Evolutionary conservation across 2,888 invertebrate species (phyloP), one percentile per base, ranked within the genome.

Genomic region (Margaritifera margaritifera): DNA sequence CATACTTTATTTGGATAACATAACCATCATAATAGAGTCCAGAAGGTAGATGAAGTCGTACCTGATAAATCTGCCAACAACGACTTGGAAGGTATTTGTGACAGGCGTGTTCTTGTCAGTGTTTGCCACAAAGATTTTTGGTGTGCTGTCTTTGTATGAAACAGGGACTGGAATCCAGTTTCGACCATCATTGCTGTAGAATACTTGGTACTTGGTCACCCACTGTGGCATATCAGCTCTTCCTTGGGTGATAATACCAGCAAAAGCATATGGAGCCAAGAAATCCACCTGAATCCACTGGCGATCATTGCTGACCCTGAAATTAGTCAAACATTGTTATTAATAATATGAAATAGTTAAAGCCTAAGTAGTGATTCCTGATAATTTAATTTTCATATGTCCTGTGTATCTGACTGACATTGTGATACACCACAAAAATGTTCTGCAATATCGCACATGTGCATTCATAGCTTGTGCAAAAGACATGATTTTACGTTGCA

Each of bases 241-340:
- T 6, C 83, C 83, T 62, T 80, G 79, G 3, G 80, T 81, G 22
- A 74, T 62, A 27, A 83, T 72, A 15, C 83, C 81, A n/a, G 77
- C 73, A 20, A 83, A 66, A 55, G 76, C 69, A 61, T 79, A 69
- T 4, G 77, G 78, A 2, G 75, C 67, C 55, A 81, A 51, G 69
- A 83, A 79, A 58, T 84, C 80, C 1, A 81, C 78, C 64, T 80
- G 74, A 51, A 83, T 76, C 71, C 75, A 83, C 69, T 81, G 83
- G 60, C 75, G 72, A 42, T 69, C 69, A 65, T 81, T 78, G 69
- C 72, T 80, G 4, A 69, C 75, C 59, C 74, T 78, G 66, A 24
- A 76, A 69, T 54, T 2, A 42, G 42, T 11, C 42, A 42, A 2
- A 42, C 0, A 31, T 0, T 31, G 3, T 8, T 31, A 8, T 31